phyloP scores from a whole-genome alignment of 1,140 invertebrate genomes.

The Drosophila equinoxialis region DNA sequence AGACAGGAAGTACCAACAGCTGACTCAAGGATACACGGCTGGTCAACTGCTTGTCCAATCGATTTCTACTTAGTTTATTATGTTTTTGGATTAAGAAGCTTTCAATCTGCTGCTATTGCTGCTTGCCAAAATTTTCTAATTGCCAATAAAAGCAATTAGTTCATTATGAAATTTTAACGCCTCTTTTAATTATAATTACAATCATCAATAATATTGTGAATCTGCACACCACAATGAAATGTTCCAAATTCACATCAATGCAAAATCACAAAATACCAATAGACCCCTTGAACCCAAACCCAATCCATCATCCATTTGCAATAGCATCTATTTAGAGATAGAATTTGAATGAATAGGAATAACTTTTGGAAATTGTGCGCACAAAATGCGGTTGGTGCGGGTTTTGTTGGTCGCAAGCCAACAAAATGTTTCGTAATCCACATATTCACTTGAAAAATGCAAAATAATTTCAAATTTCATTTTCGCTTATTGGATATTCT shows the following conservation, averaged over 20 bases:
- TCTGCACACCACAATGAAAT: conserved; percentile 2
- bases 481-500: not conserved
- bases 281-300: not conserved
- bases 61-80: conserved; percentile 19
- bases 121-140: not conserved
- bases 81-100: conserved; percentile 4
- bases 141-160: conserved; percentile 8
- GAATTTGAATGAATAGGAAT: not conserved
- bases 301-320: not conserved
- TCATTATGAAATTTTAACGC: conserved; percentile 15
- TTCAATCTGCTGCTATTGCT: not conserved
- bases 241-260: not conserved
- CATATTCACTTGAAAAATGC: not conserved
- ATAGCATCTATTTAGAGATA: not conserved
- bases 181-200: conserved; percentile 13
- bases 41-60: conserved; percentile 22
- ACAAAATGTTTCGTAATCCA: not conserved
- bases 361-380: not conserved
- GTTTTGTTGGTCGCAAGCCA: not conserved
- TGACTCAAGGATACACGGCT: conserved; percentile 32
- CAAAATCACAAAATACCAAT: not conserved
- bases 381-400: not conserved
- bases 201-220: conserved; percentile 22
- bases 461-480: not conserved
- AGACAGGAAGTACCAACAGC: conserved; percentile 25